Conservation (phyloP, 2,888 invertebrate genomes). For the Megamerina dolium region DNA sequence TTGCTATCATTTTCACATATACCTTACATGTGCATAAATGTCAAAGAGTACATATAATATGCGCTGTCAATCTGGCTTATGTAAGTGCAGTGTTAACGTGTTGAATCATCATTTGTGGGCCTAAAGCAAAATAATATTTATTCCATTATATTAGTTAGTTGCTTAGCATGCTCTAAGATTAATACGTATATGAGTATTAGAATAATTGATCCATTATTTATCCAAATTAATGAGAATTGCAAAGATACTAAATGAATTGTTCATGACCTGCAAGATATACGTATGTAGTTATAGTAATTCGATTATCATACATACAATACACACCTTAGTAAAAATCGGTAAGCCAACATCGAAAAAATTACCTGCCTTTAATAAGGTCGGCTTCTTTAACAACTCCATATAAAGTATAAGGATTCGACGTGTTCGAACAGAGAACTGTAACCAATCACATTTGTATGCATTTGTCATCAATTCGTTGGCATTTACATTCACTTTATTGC, state of each 20-base stretch:
- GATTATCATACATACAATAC: background rate
- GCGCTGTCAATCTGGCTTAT: too few species aligned
- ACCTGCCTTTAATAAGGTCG: constrained; percentile 31
- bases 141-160: too few species aligned
- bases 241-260: constrained; percentile 39
- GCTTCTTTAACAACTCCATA: constrained; percentile 37
- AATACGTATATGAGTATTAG: too few species aligned
- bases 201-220: too few species aligned
- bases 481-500: constrained; percentile 34
- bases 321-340: constrained; percentile 38
- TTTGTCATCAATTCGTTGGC: constrained; percentile 28
- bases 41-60: too few species aligned
- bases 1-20: too few species aligned
- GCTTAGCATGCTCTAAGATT: too few species aligned
- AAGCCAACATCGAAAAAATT: constrained; percentile 37
- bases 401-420: constrained; percentile 31
- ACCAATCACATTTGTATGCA: constrained; percentile 37
- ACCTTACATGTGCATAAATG: too few species aligned
- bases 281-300: background rate
- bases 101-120: too few species aligned
- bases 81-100: too few species aligned
- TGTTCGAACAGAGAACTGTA: constrained; percentile 25
- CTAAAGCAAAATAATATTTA: too few species aligned
- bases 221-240: constrained; percentile 36
- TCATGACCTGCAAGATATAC: constrained; percentile 31